A percentile compares a stretch with the other conserved stretches of the same genome.
These are phyloP conservation scores for Metaphire vulgaris DNA, from an alignment of 1,140 invertebrate genomes.

Conservation along the genomic window DNA sequence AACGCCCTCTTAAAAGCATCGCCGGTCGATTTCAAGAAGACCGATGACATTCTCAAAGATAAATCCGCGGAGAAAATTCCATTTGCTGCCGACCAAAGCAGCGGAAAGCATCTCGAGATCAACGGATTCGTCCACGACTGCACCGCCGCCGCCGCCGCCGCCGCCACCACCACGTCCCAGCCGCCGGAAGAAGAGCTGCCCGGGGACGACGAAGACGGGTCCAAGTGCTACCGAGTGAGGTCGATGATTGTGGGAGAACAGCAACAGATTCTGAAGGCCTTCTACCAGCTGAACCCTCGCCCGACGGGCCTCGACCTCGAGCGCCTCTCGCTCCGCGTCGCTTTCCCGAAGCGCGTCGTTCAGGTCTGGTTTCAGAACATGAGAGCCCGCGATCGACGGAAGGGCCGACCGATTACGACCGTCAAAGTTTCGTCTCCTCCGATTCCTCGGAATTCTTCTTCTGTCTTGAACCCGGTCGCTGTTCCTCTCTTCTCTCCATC, in stretches of 20 bases:
- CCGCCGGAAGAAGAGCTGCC: conserved; percentile 12
- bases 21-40: too few relatives aligned
- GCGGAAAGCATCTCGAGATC: too few relatives aligned
- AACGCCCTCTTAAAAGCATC: too few relatives aligned
- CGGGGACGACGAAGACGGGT: conserved; percentile 36
- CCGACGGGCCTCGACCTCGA: conserved; percentile 61
- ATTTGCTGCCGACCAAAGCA: too few relatives aligned
- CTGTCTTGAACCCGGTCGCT: too few relatives aligned
- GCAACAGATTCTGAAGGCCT: conserved; percentile 73
- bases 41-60: too few relatives aligned
- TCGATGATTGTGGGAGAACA: conserved; percentile 91
- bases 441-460: too few relatives aligned
- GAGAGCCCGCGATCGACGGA: conserved; percentile 72
- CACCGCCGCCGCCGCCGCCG: neutral
- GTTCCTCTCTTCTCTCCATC: too few relatives aligned
- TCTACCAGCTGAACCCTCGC: conserved; percentile 80
- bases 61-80: too few relatives aligned
- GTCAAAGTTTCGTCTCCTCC: neutral
- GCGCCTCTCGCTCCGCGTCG: conserved; percentile 74
- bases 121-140: too few relatives aligned
- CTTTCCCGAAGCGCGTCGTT: conserved; percentile 84
- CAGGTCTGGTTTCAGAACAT: conserved; percentile 98
- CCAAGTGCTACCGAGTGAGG: conserved; percentile 62
- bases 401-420: conserved; percentile 11
- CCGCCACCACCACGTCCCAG: conserved; percentile 1